phyloP scores from a whole-genome alignment of 2,888 invertebrate genomes.

The Myopa tessellatipennis region DNA sequence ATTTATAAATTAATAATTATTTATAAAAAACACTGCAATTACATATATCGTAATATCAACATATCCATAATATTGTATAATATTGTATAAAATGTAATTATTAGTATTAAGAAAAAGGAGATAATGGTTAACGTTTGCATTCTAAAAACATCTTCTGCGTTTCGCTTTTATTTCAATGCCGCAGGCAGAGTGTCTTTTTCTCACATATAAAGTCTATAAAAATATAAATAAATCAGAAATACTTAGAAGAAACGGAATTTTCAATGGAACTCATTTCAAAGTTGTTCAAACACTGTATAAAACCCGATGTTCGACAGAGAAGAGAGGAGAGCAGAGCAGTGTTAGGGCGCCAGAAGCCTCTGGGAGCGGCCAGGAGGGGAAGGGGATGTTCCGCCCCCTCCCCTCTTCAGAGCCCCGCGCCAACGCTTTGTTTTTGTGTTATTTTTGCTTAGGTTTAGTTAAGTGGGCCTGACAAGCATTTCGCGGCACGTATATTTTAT shows the following conservation, averaged over 20 bases:
- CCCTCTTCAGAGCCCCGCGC: background rate
- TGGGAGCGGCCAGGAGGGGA: background rate
- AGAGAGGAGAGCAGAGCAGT: background rate
- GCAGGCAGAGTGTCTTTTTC: conserved; percentile 9
- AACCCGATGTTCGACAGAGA: background rate
- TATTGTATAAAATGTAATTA: no score
- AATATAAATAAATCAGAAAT: conserved; percentile 38
- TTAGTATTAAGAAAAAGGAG: no score
- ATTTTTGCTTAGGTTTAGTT: conserved; percentile 16
- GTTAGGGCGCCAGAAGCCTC: background rate
- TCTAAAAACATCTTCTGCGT: no score
- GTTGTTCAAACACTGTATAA: conserved; percentile 2
- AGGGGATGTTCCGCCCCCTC: background rate
- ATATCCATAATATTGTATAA: no score
- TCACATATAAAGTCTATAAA: conserved; percentile 16
- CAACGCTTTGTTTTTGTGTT: conserved; percentile 8
- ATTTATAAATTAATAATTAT: no score
- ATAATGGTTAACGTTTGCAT: no score
- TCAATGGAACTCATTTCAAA: conserved; percentile 16
- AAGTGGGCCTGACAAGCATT: conserved; percentile 36
- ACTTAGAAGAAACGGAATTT: background rate
- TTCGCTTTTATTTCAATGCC: background rate
- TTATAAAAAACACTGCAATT: no score
- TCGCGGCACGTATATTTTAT: conserved; percentile 39
- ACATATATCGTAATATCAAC: no score